Evolutionary conservation across 2,888 invertebrate species (phyloP).

Genomic region (Hypomecis punctinalis): DNA sequence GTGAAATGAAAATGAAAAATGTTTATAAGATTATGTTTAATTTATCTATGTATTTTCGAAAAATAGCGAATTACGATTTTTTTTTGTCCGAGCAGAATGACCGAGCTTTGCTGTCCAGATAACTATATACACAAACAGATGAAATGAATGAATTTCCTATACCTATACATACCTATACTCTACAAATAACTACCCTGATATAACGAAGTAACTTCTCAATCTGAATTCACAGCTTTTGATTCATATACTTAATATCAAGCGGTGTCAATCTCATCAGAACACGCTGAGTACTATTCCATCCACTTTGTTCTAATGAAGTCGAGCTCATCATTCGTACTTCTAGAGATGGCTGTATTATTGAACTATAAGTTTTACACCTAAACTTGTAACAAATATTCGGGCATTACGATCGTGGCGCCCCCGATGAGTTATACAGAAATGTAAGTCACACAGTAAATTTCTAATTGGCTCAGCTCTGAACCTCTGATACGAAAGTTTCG

Average conservation of each 20-base stretch:
- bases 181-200: too few relatives aligned
- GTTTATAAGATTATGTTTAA: too few relatives aligned
- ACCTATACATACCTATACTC: too few relatives aligned
- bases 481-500: slow-evolving; percentile 59
- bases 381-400: background rate
- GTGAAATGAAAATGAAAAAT: too few relatives aligned
- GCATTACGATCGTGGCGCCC: background rate
- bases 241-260: background rate
- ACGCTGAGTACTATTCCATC: slow-evolving; percentile 12
- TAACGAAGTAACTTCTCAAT: too few relatives aligned
- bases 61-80: too few relatives aligned
- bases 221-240: too few relatives aligned
- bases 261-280: slow-evolving; percentile 2
- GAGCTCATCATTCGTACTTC: slow-evolving; percentile 29
- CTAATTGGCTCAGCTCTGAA: slow-evolving; percentile 59
- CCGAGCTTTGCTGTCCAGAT: too few relatives aligned
- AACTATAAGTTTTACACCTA: background rate
- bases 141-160: too few relatives aligned
- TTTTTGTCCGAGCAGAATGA: too few relatives aligned
- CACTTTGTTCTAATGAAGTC: slow-evolving; percentile 52
- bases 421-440: background rate
- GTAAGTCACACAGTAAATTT: slow-evolving; percentile 41
- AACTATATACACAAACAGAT: too few relatives aligned
- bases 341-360: background rate
- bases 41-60: too few relatives aligned